A percentile compares a stretch with the other conserved stretches of the same genome.
phyloP scores from a whole-genome alignment of 1,140 invertebrate species.

The Trissolcus basalis region DNA sequence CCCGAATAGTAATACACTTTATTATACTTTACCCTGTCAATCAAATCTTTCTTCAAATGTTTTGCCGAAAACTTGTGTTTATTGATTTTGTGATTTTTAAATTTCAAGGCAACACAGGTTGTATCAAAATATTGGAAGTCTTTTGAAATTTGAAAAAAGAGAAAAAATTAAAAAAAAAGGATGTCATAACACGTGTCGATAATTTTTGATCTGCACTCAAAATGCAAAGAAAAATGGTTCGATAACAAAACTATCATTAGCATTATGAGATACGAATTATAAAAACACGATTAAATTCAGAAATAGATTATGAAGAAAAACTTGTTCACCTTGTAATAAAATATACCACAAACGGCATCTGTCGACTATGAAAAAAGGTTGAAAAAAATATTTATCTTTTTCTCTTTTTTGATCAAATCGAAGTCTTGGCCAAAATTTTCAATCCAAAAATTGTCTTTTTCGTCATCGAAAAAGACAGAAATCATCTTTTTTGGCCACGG shows the following conservation, averaged over 20 bases:
- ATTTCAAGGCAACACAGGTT: not conserved
- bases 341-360: conserved; percentile 18
- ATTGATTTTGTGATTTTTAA: not conserved
- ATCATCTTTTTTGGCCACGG: no score
- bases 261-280: conserved; percentile 27
- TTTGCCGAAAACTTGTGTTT: not conserved
- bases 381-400: conserved; percentile 4
- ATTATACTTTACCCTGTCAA: not conserved
- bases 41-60: not conserved
- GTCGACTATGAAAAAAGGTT: conserved; percentile 3
- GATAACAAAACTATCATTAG: conserved; percentile 40
- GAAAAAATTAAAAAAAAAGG: not conserved
- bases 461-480: no score
- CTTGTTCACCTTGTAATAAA: conserved; percentile 39
- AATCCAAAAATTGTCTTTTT: no score
- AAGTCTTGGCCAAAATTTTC: no score
- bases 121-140: no score
- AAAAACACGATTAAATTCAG: conserved; percentile 40
- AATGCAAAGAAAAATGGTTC: conserved; percentile 19
- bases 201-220: conserved; percentile 5
- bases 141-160: no score
- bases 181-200: conserved; percentile 1
- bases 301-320: conserved; percentile 46
- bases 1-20: not conserved
- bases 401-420: not conserved